These are phyloP conservation scores for Tragelaphus strepsiceros DNA, from an alignment of 2,113 vertebrate genomes.

Conservation along the genomic window DNA sequence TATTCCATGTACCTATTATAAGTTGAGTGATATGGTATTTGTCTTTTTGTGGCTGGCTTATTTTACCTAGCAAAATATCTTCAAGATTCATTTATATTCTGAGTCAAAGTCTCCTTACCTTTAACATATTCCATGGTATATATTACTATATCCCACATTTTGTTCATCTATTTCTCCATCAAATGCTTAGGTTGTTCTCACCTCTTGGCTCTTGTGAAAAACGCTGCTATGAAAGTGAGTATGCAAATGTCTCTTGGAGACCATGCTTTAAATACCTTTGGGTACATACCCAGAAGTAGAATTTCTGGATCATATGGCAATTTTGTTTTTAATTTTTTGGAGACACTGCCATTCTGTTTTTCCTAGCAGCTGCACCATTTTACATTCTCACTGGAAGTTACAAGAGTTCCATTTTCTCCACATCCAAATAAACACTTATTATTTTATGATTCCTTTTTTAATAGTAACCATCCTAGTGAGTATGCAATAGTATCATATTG, in stretches of 20 bases:
- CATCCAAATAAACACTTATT: background rate
- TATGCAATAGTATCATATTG: background rate
- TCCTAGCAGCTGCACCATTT: background rate
- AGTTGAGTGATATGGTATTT: background rate
- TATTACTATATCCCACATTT: background rate
- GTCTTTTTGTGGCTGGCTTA: background rate
- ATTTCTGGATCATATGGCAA: background rate
- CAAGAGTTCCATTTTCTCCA: background rate
- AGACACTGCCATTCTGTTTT: background rate
- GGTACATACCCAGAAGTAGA: background rate
- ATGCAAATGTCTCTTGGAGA: background rate
- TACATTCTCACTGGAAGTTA: background rate
- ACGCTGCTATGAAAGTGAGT: background rate
- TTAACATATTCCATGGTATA: background rate
- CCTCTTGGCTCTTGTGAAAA: background rate
- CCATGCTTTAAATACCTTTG: background rate
- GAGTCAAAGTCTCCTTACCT: background rate
- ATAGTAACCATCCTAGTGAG: background rate
- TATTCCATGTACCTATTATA: background rate
- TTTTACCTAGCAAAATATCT: background rate
- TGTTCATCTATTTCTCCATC: background rate
- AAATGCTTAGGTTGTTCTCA: no score
- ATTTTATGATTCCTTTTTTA: background rate
- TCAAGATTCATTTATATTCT: background rate
- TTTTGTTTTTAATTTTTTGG: background rate